Percentiles rank a stretch among this genome's conserved stretches.
Evolutionary conservation across 2,888 invertebrate species (phyloP).

Genomic region (Sussaba pulchella): DNA sequence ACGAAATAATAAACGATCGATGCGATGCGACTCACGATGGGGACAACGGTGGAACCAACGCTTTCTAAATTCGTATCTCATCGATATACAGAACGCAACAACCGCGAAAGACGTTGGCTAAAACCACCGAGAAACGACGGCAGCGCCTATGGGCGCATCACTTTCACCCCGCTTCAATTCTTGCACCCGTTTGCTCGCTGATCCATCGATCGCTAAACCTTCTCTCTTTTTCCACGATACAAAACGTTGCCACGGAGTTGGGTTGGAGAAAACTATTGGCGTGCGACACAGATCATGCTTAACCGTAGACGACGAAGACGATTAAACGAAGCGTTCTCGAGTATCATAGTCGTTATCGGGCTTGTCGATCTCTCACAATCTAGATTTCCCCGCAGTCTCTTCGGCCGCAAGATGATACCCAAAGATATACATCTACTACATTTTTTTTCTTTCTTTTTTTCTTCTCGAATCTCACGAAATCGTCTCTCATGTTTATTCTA

Average conservation of each 20-base stretch:
- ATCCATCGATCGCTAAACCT: constrained; percentile 60
- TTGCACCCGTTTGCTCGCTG: constrained; percentile 44
- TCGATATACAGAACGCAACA: constrained; percentile 9
- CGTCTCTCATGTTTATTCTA: too few species aligned
- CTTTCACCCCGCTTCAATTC: constrained; percentile 76
- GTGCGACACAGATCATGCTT: constrained; percentile 11
- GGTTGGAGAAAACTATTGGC: constrained; percentile 32
- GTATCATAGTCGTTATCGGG: constrained; percentile 14
- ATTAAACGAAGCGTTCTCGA: neutral
- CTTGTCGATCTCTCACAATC: constrained; percentile 1
- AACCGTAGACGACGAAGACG: constrained; percentile 9
- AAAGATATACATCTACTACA: neutral
- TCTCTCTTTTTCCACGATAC: constrained; percentile 19
- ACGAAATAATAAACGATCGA: constrained; percentile 11
- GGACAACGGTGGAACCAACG: constrained; percentile 67
- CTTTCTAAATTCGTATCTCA: constrained; percentile 82
- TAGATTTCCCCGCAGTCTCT: constrained; percentile 1
- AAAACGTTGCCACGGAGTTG: neutral
- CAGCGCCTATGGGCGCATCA: constrained; percentile 68
- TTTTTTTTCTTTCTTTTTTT: neutral
- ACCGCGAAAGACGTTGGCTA: neutral
- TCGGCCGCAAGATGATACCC: constrained; percentile 13
- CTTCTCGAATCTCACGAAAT: neutral
- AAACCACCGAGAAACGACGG: constrained; percentile 10
- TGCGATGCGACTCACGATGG: constrained; percentile 41